These are phyloP conservation scores for Saturnia japonica DNA, from an alignment of 2,888 invertebrate species.

Conservation along the genomic window DNA sequence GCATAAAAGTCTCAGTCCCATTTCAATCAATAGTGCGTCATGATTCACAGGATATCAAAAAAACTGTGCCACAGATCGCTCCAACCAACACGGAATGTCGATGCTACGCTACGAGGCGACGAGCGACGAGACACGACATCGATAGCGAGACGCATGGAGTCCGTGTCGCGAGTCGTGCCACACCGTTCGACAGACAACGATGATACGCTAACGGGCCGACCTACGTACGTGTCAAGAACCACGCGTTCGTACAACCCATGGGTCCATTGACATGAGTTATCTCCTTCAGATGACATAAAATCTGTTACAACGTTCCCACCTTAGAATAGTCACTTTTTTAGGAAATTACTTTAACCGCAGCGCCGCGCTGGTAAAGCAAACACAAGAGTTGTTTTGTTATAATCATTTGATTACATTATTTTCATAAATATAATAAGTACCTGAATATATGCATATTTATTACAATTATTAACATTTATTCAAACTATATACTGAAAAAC, in stretches of 20 bases:
- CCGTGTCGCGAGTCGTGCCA: background rate
- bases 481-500: background rate
- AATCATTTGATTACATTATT: background rate
- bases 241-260: slow-evolving; percentile 32
- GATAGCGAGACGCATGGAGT: background rate
- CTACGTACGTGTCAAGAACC: slow-evolving; percentile 43
- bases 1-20: slow-evolving; percentile 20
- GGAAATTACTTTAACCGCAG: background rate
- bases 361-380: background rate
- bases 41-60: slow-evolving; percentile 26
- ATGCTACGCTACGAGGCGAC: background rate
- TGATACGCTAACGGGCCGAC: slow-evolving; percentile 20
- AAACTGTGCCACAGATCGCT: slow-evolving; percentile 14
- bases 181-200: slow-evolving; percentile 8
- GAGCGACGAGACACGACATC: background rate
- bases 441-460: background rate
- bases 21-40: slow-evolving; percentile 24
- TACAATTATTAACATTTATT: background rate
- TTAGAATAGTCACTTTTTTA: background rate
- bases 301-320: background rate
- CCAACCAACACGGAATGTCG: background rate
- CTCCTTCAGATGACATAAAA: background rate
- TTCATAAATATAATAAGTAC: background rate
- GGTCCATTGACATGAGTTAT: slow-evolving; percentile 11
- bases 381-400: background rate